These are phyloP conservation scores for Drosophila teissieri DNA, from an alignment of 1,140 invertebrate species.

Conservation along the genomic window DNA sequence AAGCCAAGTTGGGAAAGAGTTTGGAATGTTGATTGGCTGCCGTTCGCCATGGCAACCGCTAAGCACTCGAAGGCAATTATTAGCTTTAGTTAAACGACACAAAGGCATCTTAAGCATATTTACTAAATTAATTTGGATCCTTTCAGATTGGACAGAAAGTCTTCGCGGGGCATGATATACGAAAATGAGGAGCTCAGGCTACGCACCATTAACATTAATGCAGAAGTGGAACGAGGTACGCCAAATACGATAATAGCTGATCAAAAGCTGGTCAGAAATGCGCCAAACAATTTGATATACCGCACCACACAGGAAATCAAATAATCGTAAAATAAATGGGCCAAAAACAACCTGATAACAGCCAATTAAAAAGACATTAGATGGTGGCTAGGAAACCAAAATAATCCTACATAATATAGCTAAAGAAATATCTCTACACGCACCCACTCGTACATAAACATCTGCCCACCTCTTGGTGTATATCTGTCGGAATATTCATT, in stretches of 20 bases:
- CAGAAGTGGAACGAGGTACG: slow-evolving; percentile 94
- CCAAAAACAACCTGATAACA: slow-evolving; percentile 45
- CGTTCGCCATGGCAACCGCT: slow-evolving; percentile 72
- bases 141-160: slow-evolving; percentile 91
- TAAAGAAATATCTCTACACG: slow-evolving; percentile 24
- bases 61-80: slow-evolving; percentile 55
- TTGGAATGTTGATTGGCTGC: slow-evolving; percentile 61
- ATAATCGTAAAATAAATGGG: slow-evolving; percentile 51
- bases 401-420: slow-evolving; percentile 36
- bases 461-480: slow-evolving; percentile 31
- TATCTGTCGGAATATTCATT: slow-evolving; percentile 31
- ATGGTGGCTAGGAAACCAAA: slow-evolving; percentile 41
- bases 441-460: slow-evolving; percentile 20
- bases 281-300: slow-evolving; percentile 19
- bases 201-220: slow-evolving; percentile 95
- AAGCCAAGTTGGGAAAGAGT: slow-evolving; percentile 13
- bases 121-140: slow-evolving; percentile 16
- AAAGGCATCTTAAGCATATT: neutral
- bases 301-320: slow-evolving; percentile 54
- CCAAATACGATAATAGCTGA: slow-evolving; percentile 26
- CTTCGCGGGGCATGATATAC: slow-evolving; percentile 93
- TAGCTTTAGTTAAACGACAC: neutral
- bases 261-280: slow-evolving; percentile 24
- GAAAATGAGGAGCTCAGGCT: slow-evolving; percentile 96
- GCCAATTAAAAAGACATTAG: slow-evolving; percentile 76